phyloP scores from a whole-genome alignment of 2,888 invertebrate genomes.

The Cepaea hortensis region DNA sequence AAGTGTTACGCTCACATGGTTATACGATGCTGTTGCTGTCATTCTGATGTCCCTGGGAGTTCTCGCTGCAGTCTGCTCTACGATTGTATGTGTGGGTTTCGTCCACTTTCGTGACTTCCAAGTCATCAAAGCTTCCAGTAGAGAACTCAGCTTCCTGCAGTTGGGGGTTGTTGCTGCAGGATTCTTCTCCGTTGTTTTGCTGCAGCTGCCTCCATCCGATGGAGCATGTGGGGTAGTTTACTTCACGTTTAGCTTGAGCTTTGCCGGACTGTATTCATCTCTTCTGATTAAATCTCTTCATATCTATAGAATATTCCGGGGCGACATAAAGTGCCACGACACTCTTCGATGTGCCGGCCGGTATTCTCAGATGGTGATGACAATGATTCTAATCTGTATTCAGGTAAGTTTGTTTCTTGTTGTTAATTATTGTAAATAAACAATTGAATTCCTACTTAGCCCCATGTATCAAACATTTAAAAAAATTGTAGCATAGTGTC shows the following conservation, averaged over 20 bases:
- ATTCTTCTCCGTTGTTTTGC: slow-evolving; percentile 56
- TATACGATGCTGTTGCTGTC: slow-evolving; percentile 33
- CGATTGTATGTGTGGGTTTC: slow-evolving; percentile 43
- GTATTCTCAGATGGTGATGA: slow-evolving; percentile 52
- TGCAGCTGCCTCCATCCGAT: slow-evolving; percentile 56
- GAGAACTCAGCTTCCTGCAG: slow-evolving; percentile 64
- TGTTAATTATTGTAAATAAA: no score
- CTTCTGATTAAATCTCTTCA: slow-evolving; percentile 55
- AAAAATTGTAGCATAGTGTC: no score
- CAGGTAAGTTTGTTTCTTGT: slow-evolving; percentile 48
- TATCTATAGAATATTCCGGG: slow-evolving; percentile 59
- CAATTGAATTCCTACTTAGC: no score
- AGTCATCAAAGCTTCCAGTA: slow-evolving; percentile 67
- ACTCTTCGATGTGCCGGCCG: slow-evolving; percentile 50
- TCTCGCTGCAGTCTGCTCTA: slow-evolving; percentile 15
- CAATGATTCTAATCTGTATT: slow-evolving; percentile 36
- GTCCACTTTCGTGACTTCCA: slow-evolving; percentile 48
- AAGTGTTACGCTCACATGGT: slow-evolving; percentile 4
- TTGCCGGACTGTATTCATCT: slow-evolving; percentile 56
- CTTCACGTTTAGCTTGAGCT: slow-evolving; percentile 53
- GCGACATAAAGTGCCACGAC: slow-evolving; percentile 52
- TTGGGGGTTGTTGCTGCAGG: slow-evolving; percentile 60
- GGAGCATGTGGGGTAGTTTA: slow-evolving; percentile 40
- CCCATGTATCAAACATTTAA: no score
- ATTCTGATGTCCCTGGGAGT: slow-evolving; percentile 30